phyloP scores from a whole-genome alignment of 92 coral and sea anemone species.

The Blastomussa wellsi region DNA sequence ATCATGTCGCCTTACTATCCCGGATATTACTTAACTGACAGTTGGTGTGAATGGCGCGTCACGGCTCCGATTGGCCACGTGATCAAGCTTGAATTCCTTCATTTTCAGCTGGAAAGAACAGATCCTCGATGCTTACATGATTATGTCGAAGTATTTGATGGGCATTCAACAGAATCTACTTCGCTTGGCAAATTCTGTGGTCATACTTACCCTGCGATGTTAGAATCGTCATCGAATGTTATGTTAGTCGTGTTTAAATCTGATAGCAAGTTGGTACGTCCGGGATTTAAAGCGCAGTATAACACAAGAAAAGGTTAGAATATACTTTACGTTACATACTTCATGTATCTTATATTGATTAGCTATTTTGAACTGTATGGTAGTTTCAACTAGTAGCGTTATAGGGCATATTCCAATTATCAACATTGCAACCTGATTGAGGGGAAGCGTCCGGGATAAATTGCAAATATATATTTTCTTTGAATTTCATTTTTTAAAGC shows the following conservation, averaged over 20 bases:
- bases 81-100: conserved; percentile 35
- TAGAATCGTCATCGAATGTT: conserved; percentile 30
- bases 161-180: conserved; percentile 5
- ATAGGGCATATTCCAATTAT: not conserved
- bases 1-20: conserved; percentile 58
- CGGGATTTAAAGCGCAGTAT: conserved; percentile 49
- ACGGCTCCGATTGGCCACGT: conserved; percentile 40
- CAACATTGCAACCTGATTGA: not conserved
- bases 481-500: too few relatives aligned
- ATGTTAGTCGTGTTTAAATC: conserved; percentile 34
- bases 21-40: conserved; percentile 51
- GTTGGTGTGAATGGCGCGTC: conserved; percentile 46
- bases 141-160: conserved; percentile 49
- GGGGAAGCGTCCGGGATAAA: not conserved
- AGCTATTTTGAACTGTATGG: not conserved
- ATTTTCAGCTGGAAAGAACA: conserved; percentile 49
- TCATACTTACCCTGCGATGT: conserved; percentile 26
- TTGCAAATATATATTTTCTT: not conserved
- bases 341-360: not conserved
- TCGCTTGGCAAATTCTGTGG: conserved; percentile 59
- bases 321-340: not conserved
- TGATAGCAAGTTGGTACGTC: not conserved
- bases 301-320: conserved; percentile 22
- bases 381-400: not conserved
- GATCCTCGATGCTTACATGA: conserved; percentile 38